A percentile compares a stretch with the other conserved stretches of the same genome.
phyloP scores from a whole-genome alignment of 2,113 vertebrate genomes.

The Petrocephalus microphthalmus region DNA sequence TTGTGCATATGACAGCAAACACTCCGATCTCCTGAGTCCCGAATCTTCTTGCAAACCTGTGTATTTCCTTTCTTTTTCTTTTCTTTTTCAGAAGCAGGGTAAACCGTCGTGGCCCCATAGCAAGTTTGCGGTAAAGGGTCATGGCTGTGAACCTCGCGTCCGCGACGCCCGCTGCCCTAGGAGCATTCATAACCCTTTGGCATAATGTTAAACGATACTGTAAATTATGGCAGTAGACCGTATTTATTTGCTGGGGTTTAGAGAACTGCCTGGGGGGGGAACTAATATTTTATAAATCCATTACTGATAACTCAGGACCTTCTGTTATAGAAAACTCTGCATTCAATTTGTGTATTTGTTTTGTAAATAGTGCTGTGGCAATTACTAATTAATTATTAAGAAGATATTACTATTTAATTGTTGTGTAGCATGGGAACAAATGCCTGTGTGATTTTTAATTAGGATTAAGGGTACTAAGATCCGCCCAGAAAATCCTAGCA shows the following conservation, averaged over 20 bases:
- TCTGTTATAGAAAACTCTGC: not conserved
- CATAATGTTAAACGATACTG: not conserved
- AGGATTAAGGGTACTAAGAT: not conserved
- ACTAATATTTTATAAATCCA: not conserved
- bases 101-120: not conserved
- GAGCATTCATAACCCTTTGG: not conserved
- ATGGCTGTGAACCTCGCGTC: not conserved
- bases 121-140: not conserved
- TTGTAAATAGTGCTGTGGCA: not conserved
- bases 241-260: slow-evolving; percentile 6
- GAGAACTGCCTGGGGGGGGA: not conserved
- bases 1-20: too few species aligned
- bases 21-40: too few species aligned
- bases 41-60: not conserved
- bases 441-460: not conserved
- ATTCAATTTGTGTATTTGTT: not conserved
- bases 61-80: not conserved
- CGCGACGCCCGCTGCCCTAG: not conserved
- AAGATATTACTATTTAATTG: not conserved
- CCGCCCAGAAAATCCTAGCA: not conserved
- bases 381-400: not conserved
- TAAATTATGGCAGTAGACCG: not conserved
- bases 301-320: not conserved
- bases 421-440: not conserved
- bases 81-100: not conserved